These are phyloP conservation scores for Tuta absoluta DNA, from an alignment of 2,888 invertebrate species.

Conservation along the genomic window DNA sequence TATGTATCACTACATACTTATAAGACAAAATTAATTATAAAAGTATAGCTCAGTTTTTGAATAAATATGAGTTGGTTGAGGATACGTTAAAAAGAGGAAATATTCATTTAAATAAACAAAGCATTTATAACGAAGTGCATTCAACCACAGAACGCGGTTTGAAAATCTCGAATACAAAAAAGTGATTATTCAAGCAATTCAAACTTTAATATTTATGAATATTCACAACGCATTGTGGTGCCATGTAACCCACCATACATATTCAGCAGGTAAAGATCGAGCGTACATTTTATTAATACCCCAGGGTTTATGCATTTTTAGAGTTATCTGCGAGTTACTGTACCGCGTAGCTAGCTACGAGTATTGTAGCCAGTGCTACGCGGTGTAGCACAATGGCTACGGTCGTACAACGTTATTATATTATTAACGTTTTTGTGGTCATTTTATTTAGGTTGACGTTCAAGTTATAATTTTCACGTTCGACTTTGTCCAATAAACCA, in stretches of 20 bases:
- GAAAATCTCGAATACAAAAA: slow-evolving; percentile 4
- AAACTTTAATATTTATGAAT: slow-evolving; percentile 14
- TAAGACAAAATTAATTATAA: too few species aligned
- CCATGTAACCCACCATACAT: slow-evolving; percentile 4
- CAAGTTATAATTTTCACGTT: too few species aligned
- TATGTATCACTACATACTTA: too few species aligned
- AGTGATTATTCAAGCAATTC: slow-evolving; percentile 15
- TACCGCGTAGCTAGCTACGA: neutral
- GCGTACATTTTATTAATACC: neutral
- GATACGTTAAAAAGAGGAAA: too few species aligned
- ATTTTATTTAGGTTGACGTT: too few species aligned
- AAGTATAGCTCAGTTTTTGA: too few species aligned
- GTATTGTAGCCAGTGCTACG: neutral
- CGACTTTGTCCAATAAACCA: too few species aligned
- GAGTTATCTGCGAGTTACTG: neutral
- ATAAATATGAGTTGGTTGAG: too few species aligned
- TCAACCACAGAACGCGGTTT: neutral
- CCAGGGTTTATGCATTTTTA: neutral
- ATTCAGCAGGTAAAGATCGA: slow-evolving; percentile 6
- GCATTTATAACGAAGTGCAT: neutral
- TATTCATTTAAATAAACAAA: neutral
- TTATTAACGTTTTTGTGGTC: too few species aligned
- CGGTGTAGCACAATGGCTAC: neutral
- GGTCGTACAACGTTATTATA: neutral
- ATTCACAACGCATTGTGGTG: slow-evolving; percentile 7